Evolutionary conservation across 2,888 invertebrate species (phyloP).

Genomic region (Diaperis boleti): DNA sequence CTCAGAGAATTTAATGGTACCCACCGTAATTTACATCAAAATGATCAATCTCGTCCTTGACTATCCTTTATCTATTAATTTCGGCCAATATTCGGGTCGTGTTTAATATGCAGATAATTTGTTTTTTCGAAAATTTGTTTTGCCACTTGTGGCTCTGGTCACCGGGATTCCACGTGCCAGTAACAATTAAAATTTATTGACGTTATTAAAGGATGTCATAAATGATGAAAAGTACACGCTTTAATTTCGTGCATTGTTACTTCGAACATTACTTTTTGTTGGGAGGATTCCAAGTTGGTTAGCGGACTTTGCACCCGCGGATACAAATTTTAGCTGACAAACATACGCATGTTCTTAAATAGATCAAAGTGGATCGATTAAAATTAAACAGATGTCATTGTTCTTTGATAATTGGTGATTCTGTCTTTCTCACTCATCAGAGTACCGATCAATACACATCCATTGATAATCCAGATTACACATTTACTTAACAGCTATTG

Average conservation of each 20-base stretch:
- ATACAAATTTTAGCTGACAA: background rate
- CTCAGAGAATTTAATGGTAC: constrained; percentile 10
- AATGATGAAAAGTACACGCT: constrained; percentile 13
- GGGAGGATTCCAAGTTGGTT: constrained; percentile 15
- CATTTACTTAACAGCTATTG: no score
- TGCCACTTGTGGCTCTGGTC: background rate
- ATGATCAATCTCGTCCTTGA: background rate
- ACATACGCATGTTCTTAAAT: background rate
- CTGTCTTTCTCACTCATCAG: no score
- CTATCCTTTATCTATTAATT: background rate
- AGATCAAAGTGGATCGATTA: no score
- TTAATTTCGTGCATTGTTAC: constrained; percentile 4
- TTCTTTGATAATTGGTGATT: no score
- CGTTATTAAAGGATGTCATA: constrained; percentile 8
- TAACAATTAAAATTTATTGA: constrained; percentile 21
- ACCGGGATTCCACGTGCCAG: constrained; percentile 10
- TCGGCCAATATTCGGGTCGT: background rate
- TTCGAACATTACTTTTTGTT: background rate
- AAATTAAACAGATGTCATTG: no score
- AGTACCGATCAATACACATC: no score
- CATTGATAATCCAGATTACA: no score
- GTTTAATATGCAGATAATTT: background rate
- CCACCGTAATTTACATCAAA: constrained; percentile 8
- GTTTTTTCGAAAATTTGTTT: background rate
- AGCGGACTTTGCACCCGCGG: constrained; percentile 16